Base-by-base conservation (phyloP, 2,888 invertebrate species). In the Maniola hyperantus region DNA sequence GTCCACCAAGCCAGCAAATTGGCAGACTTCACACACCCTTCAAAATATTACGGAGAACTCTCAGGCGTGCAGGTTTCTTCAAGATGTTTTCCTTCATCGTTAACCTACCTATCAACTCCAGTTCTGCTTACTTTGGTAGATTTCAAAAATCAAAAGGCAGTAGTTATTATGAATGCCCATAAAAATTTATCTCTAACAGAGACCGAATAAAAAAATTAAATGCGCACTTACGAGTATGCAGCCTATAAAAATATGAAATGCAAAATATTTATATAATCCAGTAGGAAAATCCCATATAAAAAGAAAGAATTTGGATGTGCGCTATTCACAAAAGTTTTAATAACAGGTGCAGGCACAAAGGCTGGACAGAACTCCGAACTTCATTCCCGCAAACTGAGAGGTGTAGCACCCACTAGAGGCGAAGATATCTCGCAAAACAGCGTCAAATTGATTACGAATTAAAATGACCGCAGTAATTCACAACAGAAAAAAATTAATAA, bases 291-390 rank as follows among this genome's bases (percentile, higher is more conserved):
- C 53, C 55, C 34, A 26, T 60, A 61, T 64, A 65, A 67, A 65
- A 60, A 66, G 54, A 51, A 65, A 65, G 62, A 65, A 67, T 67
- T 63, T 53, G 53, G 62, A 62, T 54, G 67, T 64, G 54, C 54
- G 65, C 60, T 63, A 68, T 65, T 65, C 67, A 75, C 77, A 74
- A 75, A 77, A 84, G 82, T 87, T 87, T 87, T 87, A 87, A 87
- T 87, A 85, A 81, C 83, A 81, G 82, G 80, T 82, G 78, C 75
- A 71, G 67, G 62, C 75, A 83, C 85, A 87, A 85, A 85, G 82
- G 79, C 75, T 73, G 77, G 77, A 73, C 79, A 65, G 50, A 7
- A 75, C 76, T 80, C 79, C 72, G 74, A 74, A 75, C 75, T 76
- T 71, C 73, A 69, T 70, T 70, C 73, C 76, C 71, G 76, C 80